Evolutionary conservation across 2,888 invertebrate species (phyloP), one percentile per base, ranked within the genome.

Genomic region (Oligia strigilis): DNA sequence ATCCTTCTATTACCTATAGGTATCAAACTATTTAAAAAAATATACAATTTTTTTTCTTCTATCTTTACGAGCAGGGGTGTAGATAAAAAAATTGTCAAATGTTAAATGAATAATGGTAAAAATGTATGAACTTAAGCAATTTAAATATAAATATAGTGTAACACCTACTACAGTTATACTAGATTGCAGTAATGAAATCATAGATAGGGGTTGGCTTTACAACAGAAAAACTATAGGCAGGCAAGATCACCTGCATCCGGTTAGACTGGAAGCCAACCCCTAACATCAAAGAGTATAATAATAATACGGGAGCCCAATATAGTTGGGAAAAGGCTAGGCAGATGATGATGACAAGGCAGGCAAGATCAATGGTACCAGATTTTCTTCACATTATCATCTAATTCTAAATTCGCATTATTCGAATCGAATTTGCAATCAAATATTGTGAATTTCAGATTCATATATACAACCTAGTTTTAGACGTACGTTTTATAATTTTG

Each of bases 71-170:
- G 19, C 8, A n/a, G 14, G 6, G 4, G 9, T 40, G n/a, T 40
- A 9, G 19, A 46, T 8, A 55, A 4, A 64, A 55, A 19, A n/a
- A 72, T 2, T 19, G 14, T 69, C 49, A 55, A 23, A 49, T 29
- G 29, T 29, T 29, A 29, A 29, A 29, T 17, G 40, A 17, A 40
- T 40, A 36, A 58, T 19, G 11, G 11, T 43, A 67, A 52, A 46
- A 58, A 19, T 65, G 11, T 29, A 46, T 72, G 67, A 82, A 36
- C 43, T 75, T 62, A 19, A 6, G 43, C 8, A 69, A 58, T 60
- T 71, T 55, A 40, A 84, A 84, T 58, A 52, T 36, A 79, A 84
- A 80, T 9, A 46, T 23, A 43, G n/a, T 58, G n/a, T 52, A 40
- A 64, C 49, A 79, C 3, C 6, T 71, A 60, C 9, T 43, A 46